These are phyloP conservation scores for Dendroctonus valens DNA, from an alignment of 1,140 invertebrate genomes.

Conservation along the genomic window DNA sequence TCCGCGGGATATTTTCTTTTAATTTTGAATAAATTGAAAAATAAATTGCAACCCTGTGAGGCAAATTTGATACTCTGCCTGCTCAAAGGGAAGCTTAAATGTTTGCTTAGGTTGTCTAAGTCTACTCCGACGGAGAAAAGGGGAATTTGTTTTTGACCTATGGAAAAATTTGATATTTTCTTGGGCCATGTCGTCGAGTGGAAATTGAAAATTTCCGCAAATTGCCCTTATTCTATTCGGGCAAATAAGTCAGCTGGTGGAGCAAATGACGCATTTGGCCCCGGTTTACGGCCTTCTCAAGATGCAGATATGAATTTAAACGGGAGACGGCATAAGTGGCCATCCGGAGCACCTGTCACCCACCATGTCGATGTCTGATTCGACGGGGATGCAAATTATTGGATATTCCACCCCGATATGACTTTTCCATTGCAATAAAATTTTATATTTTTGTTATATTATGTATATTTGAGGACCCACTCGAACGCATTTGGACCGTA, in stretches of 20 bases:
- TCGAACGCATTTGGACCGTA: neutral
- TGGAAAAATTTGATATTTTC: neutral
- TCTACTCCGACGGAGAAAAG: neutral
- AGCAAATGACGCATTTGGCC: constrained; percentile 22
- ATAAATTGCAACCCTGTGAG: constrained; percentile 3
- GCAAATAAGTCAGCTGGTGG: constrained; percentile 20
- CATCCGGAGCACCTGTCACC: constrained; percentile 22
- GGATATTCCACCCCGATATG: constrained; percentile 24
- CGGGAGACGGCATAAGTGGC: constrained; percentile 9
- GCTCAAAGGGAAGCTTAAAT: constrained; percentile 3
- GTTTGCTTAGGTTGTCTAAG: too few species aligned
- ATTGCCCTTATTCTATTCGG: constrained; percentile 11
- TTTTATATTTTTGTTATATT: constrained; percentile 27
- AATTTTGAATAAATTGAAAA: constrained; percentile 15
- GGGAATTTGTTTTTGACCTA: neutral
- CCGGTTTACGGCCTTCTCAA: constrained; percentile 27
- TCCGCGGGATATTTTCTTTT: constrained; percentile 12
- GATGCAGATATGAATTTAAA: constrained; percentile 32
- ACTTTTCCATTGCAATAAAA: constrained; percentile 20
- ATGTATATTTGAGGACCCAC: constrained; percentile 18
- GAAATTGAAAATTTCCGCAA: constrained; percentile 14
- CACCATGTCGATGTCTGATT: constrained; percentile 18
- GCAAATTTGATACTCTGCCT: constrained; percentile 3
- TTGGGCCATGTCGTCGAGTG: neutral
- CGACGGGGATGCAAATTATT: constrained; percentile 25